Base-by-base conservation (phyloP, 2,888 invertebrate species). In the Synanthedon myopaeformis region DNA sequence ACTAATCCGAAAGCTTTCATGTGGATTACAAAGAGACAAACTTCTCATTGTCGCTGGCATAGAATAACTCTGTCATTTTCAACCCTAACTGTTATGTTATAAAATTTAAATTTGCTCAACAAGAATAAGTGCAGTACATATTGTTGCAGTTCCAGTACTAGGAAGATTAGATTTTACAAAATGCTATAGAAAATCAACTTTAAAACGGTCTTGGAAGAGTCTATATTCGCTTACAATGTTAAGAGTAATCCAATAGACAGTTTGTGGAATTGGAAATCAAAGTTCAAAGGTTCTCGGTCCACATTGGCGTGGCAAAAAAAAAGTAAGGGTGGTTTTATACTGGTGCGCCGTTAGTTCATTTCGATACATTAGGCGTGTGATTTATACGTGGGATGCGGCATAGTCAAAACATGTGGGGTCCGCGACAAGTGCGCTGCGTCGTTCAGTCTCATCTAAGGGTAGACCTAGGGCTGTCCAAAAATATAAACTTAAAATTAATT, bases 1-100 rank as follows among this genome's bases (percentile, higher is more conserved):
- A 82, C 86, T 87, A 87, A 87, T 87, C 85, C 82, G 65, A 79
- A 82, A 83, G 87, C 87, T 87, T 87, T 87, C 86, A 83, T 85
- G 84, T 83, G 86, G 84, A 87, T 87, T 87, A 83, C 76, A 73
- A 58, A 62, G 57, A 55, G 55, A 58, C 72, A 70, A 70, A 66
- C 53, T 55, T 62, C 58, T 23, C 51, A 52, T 51, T 57, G 45
- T 14, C 14, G n/a, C 45, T 45, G 2, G 14, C 13, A 45, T 13
- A 13, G 8, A 45, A 14, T 8, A n/a, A 45, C n/a, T 4, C 45
- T 13, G 28, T 14, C 49, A n/a, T 51, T 28, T 23, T 41, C 12
- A 51, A 41, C 51, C 51, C 41, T 51, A 14, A 35, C 59, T 51
- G 41, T 28, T 0, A 42, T 41, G 52, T 12, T 6, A 49, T 1